phyloP scores from a whole-genome alignment of 2,888 invertebrate genomes.

The Idaea biselata region DNA sequence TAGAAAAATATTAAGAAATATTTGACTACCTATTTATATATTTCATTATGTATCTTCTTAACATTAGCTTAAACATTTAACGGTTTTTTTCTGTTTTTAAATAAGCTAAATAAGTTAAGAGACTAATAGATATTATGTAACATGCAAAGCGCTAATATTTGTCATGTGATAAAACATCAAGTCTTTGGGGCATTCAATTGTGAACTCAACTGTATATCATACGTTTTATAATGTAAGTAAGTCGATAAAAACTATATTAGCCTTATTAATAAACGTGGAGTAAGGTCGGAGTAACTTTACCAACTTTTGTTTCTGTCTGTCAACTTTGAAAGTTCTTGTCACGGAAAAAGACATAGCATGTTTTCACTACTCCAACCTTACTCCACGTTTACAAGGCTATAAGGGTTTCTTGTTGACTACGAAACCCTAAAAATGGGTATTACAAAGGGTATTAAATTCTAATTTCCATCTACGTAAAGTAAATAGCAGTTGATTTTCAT shows the following conservation, averaged over 20 bases:
- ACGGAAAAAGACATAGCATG: no score
- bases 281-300: no score
- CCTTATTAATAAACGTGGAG: no score
- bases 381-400: no score
- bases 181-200: slow-evolving; percentile 13
- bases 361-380: no score
- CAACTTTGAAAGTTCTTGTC: no score
- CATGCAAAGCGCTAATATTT: slow-evolving; percentile 36
- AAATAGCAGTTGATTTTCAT: slow-evolving; percentile 22
- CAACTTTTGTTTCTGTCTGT: no score
- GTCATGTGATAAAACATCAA: slow-evolving; percentile 11
- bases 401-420: no score
- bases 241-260: neutral
- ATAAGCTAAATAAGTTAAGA: slow-evolving; percentile 32
- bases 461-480: slow-evolving; percentile 13
- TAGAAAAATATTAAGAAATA: slow-evolving; percentile 72
- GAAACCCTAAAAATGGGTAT: neutral
- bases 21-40: slow-evolving; percentile 57
- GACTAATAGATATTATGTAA: slow-evolving; percentile 27
- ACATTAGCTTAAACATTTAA: slow-evolving; percentile 46
- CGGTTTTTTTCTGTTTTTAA: slow-evolving; percentile 35
- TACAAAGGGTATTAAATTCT: neutral
- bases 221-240: neutral
- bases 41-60: slow-evolving; percentile 33
- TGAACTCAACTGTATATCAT: neutral